Evolutionary conservation across 1,140 invertebrate genomes (phyloP).

Genomic region (Aricia agestis): DNA sequence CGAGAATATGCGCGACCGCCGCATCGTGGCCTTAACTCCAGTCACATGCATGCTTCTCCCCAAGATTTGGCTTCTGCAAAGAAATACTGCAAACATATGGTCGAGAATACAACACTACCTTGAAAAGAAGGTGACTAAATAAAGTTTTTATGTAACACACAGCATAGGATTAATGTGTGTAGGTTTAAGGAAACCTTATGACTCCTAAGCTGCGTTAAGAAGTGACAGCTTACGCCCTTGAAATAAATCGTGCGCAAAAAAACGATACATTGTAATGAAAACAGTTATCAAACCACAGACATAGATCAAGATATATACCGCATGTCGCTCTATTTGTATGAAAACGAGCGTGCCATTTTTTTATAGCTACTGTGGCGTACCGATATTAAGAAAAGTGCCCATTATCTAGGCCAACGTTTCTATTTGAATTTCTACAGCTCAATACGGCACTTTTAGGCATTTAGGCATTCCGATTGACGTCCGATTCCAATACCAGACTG

Average conservation of each 20-base stretch:
- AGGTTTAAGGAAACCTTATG: background rate
- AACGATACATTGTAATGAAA: background rate
- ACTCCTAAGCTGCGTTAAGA: background rate
- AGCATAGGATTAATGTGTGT: background rate
- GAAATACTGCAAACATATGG: conserved; percentile 81
- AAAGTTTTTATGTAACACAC: background rate
- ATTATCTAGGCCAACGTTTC: no score
- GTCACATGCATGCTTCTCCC: conserved; percentile 79
- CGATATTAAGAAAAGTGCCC: no score
- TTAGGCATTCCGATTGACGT: no score
- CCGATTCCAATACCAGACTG: no score
- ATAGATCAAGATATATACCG: no score
- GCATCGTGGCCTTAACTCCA: conserved; percentile 76
- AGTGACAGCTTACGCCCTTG: background rate
- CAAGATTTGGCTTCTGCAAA: conserved; percentile 78
- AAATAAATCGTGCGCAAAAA: background rate
- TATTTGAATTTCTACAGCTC: no score
- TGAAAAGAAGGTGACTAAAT: conserved; percentile 64
- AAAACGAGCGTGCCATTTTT: no score
- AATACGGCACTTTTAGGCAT: no score
- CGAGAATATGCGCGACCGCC: conserved; percentile 78
- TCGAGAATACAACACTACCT: conserved; percentile 78
- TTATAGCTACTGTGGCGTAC: no score
- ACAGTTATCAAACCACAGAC: background rate
- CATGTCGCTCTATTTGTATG: no score